These are phyloP conservation scores for Cephus cinctus DNA, from an alignment of 1,140 invertebrate genomes.

Conservation along the genomic window DNA sequence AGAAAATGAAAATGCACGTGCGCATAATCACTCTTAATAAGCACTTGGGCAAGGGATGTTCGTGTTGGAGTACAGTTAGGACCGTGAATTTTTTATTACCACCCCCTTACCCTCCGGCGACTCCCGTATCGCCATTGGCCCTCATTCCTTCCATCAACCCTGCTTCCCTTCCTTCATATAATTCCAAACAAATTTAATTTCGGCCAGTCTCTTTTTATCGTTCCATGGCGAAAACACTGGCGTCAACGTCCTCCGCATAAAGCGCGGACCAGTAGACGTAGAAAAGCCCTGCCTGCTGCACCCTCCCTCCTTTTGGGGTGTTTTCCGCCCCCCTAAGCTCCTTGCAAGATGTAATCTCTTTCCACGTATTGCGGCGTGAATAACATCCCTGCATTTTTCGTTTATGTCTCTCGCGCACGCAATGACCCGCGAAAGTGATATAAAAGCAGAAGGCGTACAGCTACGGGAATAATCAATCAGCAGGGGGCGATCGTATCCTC, in stretches of 20 bases:
- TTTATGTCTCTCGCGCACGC: slow-evolving; percentile 17
- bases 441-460: no score
- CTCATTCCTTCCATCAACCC: neutral
- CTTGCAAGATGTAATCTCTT: slow-evolving; percentile 4
- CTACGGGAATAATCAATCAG: no score
- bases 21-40: slow-evolving; percentile 23
- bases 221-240: no score
- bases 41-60: slow-evolving; percentile 13
- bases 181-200: slow-evolving; percentile 6
- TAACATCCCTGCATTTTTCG: slow-evolving; percentile 10
- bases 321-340: no score
- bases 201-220: neutral
- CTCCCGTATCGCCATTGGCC: no score
- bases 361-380: slow-evolving; percentile 5
- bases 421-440: neutral
- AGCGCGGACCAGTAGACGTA: neutral
- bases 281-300: neutral
- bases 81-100: slow-evolving; percentile 4
- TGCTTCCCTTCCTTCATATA: neutral
- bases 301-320: neutral
- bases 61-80: slow-evolving; percentile 13
- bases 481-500: no score
- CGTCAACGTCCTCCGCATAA: no score
- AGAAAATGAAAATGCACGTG: slow-evolving; percentile 21
- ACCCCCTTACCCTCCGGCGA: no score